Base-by-base conservation (phyloP, 1,140 invertebrate species). In the Caenorhabditis latens region DNA sequence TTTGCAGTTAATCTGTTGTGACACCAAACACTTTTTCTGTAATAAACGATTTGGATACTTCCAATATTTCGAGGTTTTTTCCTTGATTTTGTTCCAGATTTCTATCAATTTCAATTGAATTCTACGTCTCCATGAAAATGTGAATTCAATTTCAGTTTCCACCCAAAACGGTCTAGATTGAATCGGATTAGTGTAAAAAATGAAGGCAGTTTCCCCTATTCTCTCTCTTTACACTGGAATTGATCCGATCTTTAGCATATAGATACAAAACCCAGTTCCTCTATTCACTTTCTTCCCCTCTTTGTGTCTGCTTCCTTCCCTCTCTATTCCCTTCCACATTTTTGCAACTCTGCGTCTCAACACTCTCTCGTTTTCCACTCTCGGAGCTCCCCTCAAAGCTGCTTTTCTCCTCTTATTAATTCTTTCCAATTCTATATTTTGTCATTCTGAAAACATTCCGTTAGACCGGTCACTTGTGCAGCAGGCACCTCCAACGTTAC, bases 161-260 rank as follows among this genome's bases (percentile, higher is more conserved):
- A 43, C 14, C 61, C 61, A 43, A 71, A 71, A 71, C 21, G 5
- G 24, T 71, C 40, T 71, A 71, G 65, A 71, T 71, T 71, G 7
- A 46, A 71, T 67, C 65, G 61, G 61, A 63, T 63, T 63, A 63
- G 32, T 63, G 11, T 58, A 58, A 58, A 58, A 58, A 58, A 19
- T 1, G 65, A 46, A 40, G 24, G n/a, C 7, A 8, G 42, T 79
- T 19, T 79, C 43, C 8, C 16, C 3, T 8, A 48, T 8, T 46
- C 14, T 46, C n/a, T n/a, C 21, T 32, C 63, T 8, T 63, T 19
- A 21, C 8, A 63, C 19, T 19, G 6, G 55, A 63, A 21, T 32
- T 63, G 21, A 32, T 83, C 79, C 9, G 9, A 53, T 83, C 79
- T 32, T 55, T n/a, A 9, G 8, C 32, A 50, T 82, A 14, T 32